These are phyloP conservation scores for Pipistrellus pygmaeus DNA, from an alignment of 2,797 vertebrate genomes.

Conservation along the genomic window DNA sequence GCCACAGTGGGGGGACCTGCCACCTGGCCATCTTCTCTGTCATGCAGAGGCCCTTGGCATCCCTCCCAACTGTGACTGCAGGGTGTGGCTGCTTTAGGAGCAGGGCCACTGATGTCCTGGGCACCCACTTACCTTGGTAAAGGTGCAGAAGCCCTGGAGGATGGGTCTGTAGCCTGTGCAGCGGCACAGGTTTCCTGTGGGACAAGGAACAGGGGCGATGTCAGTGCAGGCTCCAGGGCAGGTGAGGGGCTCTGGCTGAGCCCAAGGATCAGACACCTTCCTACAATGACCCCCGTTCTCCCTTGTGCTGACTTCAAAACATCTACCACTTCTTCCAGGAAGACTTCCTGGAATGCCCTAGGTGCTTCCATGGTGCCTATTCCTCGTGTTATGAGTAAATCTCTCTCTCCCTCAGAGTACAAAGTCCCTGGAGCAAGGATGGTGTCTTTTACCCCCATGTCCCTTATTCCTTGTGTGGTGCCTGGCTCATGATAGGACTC, in stretches of 20 bases:
- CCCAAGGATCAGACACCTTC: neutral
- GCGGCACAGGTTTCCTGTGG: slow-evolving; percentile 94
- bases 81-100: neutral
- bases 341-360: neutral
- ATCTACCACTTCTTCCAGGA: neutral
- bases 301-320: neutral
- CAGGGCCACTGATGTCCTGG: neutral
- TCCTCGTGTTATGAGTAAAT: neutral
- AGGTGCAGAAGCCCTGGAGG: slow-evolving; percentile 93
- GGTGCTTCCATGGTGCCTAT: neutral
- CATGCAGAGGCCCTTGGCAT: neutral
- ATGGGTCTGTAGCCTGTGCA: slow-evolving; percentile 96
- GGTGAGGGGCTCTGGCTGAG: neutral
- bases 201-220: slow-evolving; percentile 1
- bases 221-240: neutral
- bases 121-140: slow-evolving; percentile 90
- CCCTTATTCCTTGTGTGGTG: no score
- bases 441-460: neutral
- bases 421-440: neutral
- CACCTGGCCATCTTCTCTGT: no score
- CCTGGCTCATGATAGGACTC: neutral
- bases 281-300: neutral
- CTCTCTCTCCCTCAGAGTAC: neutral
- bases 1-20: rapidly evolving
- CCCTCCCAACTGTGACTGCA: neutral